These are phyloP conservation scores for Ceuthmochares aereus DNA, from an alignment of 2,113 vertebrate genomes.

Conservation along the genomic window DNA sequence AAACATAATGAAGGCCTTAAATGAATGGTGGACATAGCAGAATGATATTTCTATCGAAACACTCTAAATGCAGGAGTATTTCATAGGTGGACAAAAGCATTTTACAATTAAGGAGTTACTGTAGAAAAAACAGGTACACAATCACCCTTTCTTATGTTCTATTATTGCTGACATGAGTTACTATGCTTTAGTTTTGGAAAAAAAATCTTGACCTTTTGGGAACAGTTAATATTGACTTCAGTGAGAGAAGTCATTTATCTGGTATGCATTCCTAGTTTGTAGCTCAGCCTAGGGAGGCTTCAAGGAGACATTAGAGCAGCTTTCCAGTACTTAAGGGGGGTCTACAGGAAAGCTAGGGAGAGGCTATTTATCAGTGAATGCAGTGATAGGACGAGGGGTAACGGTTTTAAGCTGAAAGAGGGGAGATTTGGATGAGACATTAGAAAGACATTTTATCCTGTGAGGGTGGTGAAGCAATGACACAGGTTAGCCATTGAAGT, in stretches of 20 bases:
- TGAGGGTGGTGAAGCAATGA: too few relatives aligned
- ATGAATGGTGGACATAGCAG: not conserved
- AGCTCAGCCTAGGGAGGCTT: too few relatives aligned
- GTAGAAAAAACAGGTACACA: not conserved
- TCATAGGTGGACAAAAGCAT: not conserved
- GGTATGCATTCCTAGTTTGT: not conserved
- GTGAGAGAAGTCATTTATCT: not conserved
- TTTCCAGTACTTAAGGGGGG: too few relatives aligned
- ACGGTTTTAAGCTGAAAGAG: too few relatives aligned
- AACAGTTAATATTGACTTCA: not conserved
- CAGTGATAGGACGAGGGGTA: too few relatives aligned
- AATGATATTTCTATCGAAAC: not conserved
- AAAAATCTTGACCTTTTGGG: not conserved
- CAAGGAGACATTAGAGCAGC: too few relatives aligned
- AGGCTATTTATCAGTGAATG: too few relatives aligned
- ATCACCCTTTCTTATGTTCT: not conserved
- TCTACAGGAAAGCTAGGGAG: too few relatives aligned
- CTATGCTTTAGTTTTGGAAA: fast-evolving
- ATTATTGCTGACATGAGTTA: not conserved
- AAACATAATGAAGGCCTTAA: not conserved
- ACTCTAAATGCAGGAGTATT: not conserved
- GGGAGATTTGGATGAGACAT: too few relatives aligned
- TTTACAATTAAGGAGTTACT: not conserved
- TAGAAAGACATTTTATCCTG: too few relatives aligned
- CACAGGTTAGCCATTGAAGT: too few relatives aligned